Percentiles rank a stretch among this genome's conserved stretches.
Evolutionary conservation across 2,113 vertebrate species (phyloP).

Genomic region (Boleophthalmus pectinirostris): DNA sequence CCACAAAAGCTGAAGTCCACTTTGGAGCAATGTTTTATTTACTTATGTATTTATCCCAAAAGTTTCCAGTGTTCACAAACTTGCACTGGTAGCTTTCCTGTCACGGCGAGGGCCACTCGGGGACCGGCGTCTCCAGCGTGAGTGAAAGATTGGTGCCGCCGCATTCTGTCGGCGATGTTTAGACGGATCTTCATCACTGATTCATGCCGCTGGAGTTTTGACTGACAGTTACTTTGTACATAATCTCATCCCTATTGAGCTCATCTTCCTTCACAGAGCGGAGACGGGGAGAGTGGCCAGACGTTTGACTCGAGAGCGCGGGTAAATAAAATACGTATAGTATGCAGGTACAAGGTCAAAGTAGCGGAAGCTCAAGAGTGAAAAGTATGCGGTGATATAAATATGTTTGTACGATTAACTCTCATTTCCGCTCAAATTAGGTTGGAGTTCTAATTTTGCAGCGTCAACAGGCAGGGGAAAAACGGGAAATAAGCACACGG

Average conservation of each 20-base stretch:
- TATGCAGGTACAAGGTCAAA: not conserved
- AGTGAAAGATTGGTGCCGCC: slow-evolving; percentile 69
- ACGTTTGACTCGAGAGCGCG: not conserved
- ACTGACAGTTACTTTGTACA: not conserved
- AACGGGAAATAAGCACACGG: too few species aligned
- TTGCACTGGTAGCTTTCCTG: not conserved
- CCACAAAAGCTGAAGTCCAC: too few species aligned
- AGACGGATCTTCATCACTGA: slow-evolving; percentile 57
- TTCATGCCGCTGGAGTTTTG: slow-evolving; percentile 39
- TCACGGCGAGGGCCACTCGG: slow-evolving; percentile 29
- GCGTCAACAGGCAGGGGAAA: too few species aligned
- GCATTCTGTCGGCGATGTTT: slow-evolving; percentile 32
- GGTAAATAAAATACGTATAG: not conserved
- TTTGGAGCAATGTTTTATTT: too few species aligned
- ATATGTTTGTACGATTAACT: too few species aligned
- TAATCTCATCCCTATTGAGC: not conserved
- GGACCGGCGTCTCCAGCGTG: slow-evolving; percentile 48
- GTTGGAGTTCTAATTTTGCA: too few species aligned
- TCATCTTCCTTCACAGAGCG: not conserved
- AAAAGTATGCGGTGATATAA: too few species aligned
- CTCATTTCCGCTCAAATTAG: too few species aligned
- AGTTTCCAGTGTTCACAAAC: not conserved
- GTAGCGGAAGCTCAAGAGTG: too few species aligned
- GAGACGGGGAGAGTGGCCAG: too few species aligned
- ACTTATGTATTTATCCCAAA: not conserved